A percentile compares a stretch with the other conserved stretches of the same genome.
phyloP scores from a whole-genome alignment of 2,113 vertebrate genomes.

The Sturnus vulgaris region DNA sequence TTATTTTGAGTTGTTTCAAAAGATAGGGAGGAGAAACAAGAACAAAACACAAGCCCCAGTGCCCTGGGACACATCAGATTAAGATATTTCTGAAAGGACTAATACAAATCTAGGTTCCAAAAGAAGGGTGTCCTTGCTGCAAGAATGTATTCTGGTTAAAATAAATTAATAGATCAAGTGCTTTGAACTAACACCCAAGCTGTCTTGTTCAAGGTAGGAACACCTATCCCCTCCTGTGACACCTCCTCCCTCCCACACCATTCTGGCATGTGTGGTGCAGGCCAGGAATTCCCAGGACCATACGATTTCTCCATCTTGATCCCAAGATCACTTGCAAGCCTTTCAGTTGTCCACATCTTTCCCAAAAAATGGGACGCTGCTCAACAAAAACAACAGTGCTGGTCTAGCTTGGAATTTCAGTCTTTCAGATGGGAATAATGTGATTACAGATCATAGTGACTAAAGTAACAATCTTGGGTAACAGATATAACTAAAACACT shows the following conservation, averaged over 20 bases:
- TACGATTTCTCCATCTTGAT: not conserved
- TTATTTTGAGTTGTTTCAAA: not conserved
- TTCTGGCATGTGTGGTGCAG: not conserved
- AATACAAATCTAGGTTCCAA: not conserved
- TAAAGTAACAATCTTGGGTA: not conserved
- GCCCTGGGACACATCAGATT: not conserved
- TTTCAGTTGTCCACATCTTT: not conserved
- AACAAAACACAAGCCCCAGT: not conserved
- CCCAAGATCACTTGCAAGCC: not conserved
- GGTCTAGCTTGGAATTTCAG: not conserved
- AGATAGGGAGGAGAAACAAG: not conserved
- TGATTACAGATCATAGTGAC: not conserved
- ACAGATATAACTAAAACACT: not conserved
- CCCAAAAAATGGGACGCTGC: not conserved
- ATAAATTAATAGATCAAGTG: not conserved
- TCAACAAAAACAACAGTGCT: not conserved
- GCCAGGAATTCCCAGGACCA: not conserved
- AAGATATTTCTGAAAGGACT: not conserved
- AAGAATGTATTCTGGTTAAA: not conserved
- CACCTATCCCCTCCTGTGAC: not conserved
- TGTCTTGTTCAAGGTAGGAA: not conserved
- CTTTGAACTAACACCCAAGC: not conserved
- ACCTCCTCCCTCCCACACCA: not conserved
- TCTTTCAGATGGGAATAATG: not conserved
- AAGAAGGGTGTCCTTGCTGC: not conserved